Evolutionary conservation across 2,888 invertebrate genomes (phyloP).

Genomic region (Tholera decimalis): DNA sequence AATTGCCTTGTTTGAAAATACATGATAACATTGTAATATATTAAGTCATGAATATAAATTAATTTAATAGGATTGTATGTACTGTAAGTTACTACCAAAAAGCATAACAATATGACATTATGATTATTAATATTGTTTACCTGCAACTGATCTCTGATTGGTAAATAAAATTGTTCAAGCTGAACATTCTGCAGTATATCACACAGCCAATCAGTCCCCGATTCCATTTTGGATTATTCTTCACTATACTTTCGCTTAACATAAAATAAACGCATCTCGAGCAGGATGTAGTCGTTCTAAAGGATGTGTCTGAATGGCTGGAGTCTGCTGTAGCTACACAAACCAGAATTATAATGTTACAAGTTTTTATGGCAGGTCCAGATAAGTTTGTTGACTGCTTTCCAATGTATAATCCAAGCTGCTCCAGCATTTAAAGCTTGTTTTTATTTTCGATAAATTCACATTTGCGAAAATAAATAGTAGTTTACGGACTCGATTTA

Average conservation of each 20-base stretch:
- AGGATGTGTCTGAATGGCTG: slow-evolving; percentile 59
- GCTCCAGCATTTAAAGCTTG: slow-evolving; percentile 10
- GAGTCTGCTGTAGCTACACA: slow-evolving; percentile 50
- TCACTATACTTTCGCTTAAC: slow-evolving; percentile 57
- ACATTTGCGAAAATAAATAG: slow-evolving; percentile 45
- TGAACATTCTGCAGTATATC: slow-evolving; percentile 97
- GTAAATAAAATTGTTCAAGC: slow-evolving; percentile 97
- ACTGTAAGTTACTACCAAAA: background rate
- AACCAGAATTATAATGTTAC: slow-evolving; percentile 45
- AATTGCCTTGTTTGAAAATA: slow-evolving; percentile 10
- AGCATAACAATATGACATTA: slow-evolving; percentile 14
- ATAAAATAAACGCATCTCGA: slow-evolving; percentile 80
- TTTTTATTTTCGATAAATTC: slow-evolving; percentile 21
- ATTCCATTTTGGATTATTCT: slow-evolving; percentile 79
- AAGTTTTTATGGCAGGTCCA: slow-evolving; percentile 31
- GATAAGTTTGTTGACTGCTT: slow-evolving; percentile 16
- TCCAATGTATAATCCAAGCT: slow-evolving; percentile 10
- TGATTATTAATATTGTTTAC: slow-evolving; percentile 82
- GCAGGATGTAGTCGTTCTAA: slow-evolving; percentile 77
- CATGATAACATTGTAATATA: background rate
- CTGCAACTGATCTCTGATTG: slow-evolving; percentile 98
- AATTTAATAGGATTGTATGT: background rate
- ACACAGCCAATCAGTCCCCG: slow-evolving; percentile 95
- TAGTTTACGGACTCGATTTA: slow-evolving; percentile 7
- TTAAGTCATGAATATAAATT: background rate